Conservation (phyloP, 2,888 invertebrate species). For the Polydrusus tereticollis region DNA sequence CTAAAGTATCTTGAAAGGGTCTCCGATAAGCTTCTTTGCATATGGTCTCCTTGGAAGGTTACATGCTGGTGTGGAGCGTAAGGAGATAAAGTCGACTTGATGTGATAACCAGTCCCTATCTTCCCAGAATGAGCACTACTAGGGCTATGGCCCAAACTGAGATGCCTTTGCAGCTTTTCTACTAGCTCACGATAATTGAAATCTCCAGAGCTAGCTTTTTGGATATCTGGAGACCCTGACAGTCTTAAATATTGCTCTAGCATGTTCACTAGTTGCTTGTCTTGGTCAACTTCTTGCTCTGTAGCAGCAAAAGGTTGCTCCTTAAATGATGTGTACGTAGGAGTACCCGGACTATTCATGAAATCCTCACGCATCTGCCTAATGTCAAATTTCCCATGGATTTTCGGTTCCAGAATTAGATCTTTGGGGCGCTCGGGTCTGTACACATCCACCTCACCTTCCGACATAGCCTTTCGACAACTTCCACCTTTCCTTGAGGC, state of each 20-base stretch:
- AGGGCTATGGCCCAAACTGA: conserved; percentile 57
- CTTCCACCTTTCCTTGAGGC: conserved; percentile 75
- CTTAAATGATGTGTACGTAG: conserved; percentile 47
- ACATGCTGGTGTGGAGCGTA: conserved; percentile 50
- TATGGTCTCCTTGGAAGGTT: conserved; percentile 69
- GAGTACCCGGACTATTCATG: conserved; percentile 69
- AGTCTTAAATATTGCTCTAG: conserved; percentile 77
- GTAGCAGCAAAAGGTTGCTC: conserved; percentile 50
- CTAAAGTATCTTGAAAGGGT: conserved; percentile 78
- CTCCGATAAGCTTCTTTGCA: conserved; percentile 74
- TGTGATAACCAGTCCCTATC: conserved; percentile 8
- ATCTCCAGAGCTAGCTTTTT: conserved; percentile 50
- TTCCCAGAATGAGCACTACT: conserved; percentile 8
- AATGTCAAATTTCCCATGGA: conserved; percentile 76
- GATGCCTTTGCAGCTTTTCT: conserved; percentile 74
- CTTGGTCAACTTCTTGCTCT: conserved; percentile 57
- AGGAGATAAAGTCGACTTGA: conserved; percentile 19
- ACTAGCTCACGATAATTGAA: conserved; percentile 76
- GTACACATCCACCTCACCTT: conserved; percentile 72
- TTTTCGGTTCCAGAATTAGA: conserved; percentile 59
- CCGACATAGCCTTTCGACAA: conserved; percentile 76
- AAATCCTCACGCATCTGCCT: conserved; percentile 78
- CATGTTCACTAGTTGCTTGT: conserved; percentile 73
- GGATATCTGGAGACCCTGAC: conserved; percentile 59
- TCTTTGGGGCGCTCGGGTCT: conserved; percentile 69